Percentiles rank a stretch among this genome's conserved stretches.
These are phyloP conservation scores for Chrosomus eos DNA, from an alignment of 2,797 vertebrate genomes.

Conservation along the genomic window DNA sequence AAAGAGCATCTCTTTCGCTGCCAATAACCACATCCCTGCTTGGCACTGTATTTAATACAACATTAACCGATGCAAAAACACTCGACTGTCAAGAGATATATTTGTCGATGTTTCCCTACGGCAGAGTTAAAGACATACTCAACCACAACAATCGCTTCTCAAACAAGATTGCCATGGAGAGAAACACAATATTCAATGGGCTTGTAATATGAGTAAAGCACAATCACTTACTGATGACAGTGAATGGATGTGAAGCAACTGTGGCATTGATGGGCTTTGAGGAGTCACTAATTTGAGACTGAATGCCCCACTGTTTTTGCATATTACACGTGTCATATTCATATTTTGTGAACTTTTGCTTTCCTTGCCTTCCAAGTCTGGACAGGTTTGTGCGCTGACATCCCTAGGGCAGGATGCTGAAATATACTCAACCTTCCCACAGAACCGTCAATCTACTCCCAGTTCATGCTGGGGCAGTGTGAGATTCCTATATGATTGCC, in stretches of 20 bases:
- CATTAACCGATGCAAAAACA: conserved; percentile 18
- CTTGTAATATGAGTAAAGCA: conserved; percentile 49
- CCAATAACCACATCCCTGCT: conserved; percentile 15
- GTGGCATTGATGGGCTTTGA: conserved; percentile 14
- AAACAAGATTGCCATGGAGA: conserved; percentile 11
- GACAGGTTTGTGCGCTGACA: conserved; percentile 43
- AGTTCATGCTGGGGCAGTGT: conserved; percentile 45
- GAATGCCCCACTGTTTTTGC: conserved; percentile 13
- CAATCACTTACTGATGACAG: conserved; percentile 35
- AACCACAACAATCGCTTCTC: conserved; percentile 28
- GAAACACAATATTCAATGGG: conserved; percentile 37
- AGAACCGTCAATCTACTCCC: conserved; percentile 18
- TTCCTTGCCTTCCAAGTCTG: conserved; percentile 48
- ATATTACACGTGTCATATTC: conserved; percentile 36
- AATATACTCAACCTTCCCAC: conserved; percentile 15
- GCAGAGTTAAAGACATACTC: conserved; percentile 23
- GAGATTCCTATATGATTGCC: conserved; percentile 52
- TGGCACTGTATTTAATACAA: conserved; percentile 29
- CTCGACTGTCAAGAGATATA: conserved; percentile 19
- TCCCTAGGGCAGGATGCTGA: conserved; percentile 44
- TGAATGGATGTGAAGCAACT: conserved; percentile 18
- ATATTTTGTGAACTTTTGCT: conserved; percentile 39
- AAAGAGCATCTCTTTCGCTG: conserved; percentile 30
- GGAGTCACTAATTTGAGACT: background rate
- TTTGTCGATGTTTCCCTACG: background rate